These are phyloP conservation scores for Heliconius charithonia DNA, from an alignment of 2,888 invertebrate species.

Conservation along the genomic window DNA sequence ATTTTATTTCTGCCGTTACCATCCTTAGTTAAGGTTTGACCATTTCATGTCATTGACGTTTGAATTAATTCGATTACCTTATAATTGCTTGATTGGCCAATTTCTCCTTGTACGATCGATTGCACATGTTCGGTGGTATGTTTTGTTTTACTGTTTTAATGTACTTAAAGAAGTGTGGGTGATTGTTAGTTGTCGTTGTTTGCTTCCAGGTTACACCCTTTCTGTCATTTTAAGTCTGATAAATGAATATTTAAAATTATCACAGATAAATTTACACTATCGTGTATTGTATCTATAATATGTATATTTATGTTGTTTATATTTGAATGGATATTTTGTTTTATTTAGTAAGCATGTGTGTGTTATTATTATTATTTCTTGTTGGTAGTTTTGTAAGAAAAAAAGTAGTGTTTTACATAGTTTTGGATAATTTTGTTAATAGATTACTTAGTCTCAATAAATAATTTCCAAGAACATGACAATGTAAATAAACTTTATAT, in stretches of 20 bases:
- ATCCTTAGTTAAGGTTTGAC: slow-evolving; percentile 51
- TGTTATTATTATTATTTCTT: slow-evolving; percentile 50
- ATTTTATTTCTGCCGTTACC: slow-evolving; percentile 54
- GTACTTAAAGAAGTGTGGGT: slow-evolving; percentile 73
- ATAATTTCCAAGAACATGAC: too few relatives aligned
- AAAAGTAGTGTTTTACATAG: neutral
- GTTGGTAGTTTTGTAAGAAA: slow-evolving; percentile 3
- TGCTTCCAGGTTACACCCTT: slow-evolving; percentile 83
- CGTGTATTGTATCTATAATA: slow-evolving; percentile 50
- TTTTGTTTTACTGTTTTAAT: slow-evolving; percentile 70
- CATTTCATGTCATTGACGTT: slow-evolving; percentile 69
- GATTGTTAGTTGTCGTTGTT: slow-evolving; percentile 80
- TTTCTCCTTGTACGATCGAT: slow-evolving; percentile 62
- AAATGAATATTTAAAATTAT: slow-evolving; percentile 55
- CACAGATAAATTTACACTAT: slow-evolving; percentile 82
- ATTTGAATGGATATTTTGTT: slow-evolving; percentile 71
- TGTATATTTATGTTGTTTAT: slow-evolving; percentile 54
- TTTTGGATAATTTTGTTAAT: neutral
- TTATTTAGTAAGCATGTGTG: slow-evolving; percentile 74
- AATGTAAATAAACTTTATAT: neutral
- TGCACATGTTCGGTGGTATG: slow-evolving; percentile 78
- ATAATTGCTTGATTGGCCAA: slow-evolving; percentile 71
- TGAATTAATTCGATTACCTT: slow-evolving; percentile 62
- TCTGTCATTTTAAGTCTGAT: slow-evolving; percentile 57
- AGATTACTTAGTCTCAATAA: too few relatives aligned